Evolutionary conservation across 2,113 vertebrate genomes (phyloP), one percentile per base, ranked within the genome.

Genomic region (Talpa occidentalis): DNA sequence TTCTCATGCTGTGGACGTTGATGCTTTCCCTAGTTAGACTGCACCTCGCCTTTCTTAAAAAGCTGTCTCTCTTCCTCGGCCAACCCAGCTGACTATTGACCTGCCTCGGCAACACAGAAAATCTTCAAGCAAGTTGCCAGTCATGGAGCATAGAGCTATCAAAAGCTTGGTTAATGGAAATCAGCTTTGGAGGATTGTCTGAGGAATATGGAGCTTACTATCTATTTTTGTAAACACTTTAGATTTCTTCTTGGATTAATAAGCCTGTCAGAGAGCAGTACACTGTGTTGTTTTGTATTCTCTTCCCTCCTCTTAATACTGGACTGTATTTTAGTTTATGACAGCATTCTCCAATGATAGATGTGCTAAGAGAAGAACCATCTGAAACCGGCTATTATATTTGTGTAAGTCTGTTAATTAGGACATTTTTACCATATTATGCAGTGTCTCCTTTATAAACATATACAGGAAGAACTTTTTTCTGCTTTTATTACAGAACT

Each of bases 401-500:
- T 83, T 89, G 76, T 88, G 37, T 88, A 26, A 94, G 78, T 70
- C 67, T 87, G 74, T 40, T 52, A 69, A 84, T 81, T 80, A 93
- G 86, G 72, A 70, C 86, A 80, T 93, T 90, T 79, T 66, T 56
- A 30, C 60, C 40, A 54, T 17, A 35, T 84, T 83, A 32, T 81
- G 15, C 42, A 88, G 67, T 91, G 44, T 96, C 76, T 93, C 30
- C 52, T 93, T 94, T 60, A 32, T 91, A 83, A 94, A 88, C 78
- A 81, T 84, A 35, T 32, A 37, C 40, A 64, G 78, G 78, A 85
- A 69, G 90, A 88, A 37, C 73, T 70, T 96, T 91, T 82, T 88
- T 94, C 90, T 76, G 83, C 49, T 91, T 97, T 95, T 85, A 81
- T 76, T 93, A 69, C 37, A 64, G 83, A 30, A 83, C 85, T 97